A percentile compares a stretch with the other conserved stretches of the same genome.
Evolutionary conservation across 53 echinoderm and acorn worm species (phyloP).

Genomic region (Henricia sp.): DNA sequence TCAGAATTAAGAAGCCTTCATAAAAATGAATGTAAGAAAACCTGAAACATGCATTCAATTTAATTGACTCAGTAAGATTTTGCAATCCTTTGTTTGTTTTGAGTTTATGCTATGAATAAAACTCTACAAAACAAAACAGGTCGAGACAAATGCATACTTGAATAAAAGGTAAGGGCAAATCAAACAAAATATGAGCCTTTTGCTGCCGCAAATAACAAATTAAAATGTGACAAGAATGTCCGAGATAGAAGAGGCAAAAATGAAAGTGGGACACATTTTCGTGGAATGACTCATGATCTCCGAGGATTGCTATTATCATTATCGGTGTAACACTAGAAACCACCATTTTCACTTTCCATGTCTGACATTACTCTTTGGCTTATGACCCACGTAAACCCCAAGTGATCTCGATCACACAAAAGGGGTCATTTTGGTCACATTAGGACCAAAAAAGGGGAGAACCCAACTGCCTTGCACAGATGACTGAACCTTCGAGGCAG

Average conservation of each 20-base stretch:
- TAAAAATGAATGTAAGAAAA: too few relatives aligned
- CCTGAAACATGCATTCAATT: too few relatives aligned
- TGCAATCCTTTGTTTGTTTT: too few relatives aligned
- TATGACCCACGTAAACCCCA: slow-evolving; percentile 7
- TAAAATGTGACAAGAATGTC: neutral
- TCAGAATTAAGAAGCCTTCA: too few relatives aligned
- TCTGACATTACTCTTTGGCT: neutral
- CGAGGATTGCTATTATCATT: neutral
- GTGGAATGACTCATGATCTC: slow-evolving; percentile 20
- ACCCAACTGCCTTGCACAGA: too few relatives aligned
- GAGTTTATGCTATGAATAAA: neutral
- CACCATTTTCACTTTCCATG: neutral
- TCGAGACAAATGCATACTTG: too few relatives aligned
- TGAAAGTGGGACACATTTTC: slow-evolving; percentile 14
- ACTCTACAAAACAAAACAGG: neutral
- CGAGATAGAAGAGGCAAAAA: neutral
- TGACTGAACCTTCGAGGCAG: slow-evolving; percentile 30
- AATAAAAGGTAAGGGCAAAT: neutral
- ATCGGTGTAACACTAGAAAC: slow-evolving; percentile 1
- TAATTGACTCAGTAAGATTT: too few relatives aligned
- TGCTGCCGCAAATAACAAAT: neutral
- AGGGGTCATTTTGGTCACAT: slow-evolving; percentile 5
- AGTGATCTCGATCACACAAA: too few relatives aligned
- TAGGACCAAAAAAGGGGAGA: too few relatives aligned
- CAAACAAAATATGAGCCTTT: neutral